Evolutionary conservation across 2,113 vertebrate genomes (phyloP).

Genomic region (Alethe diademata): DNA sequence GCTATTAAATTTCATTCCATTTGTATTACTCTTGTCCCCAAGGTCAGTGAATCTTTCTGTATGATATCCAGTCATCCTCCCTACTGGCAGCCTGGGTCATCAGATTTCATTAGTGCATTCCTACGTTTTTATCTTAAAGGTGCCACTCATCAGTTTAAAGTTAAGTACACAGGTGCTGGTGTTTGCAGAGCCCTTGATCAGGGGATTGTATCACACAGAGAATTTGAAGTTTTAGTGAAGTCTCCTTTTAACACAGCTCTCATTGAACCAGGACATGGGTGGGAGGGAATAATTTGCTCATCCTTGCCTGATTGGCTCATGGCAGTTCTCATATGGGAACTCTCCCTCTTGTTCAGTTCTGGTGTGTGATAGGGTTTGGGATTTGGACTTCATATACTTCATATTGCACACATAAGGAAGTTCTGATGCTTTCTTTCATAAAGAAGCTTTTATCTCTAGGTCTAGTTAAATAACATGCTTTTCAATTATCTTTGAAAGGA

Average conservation of each 20-base stretch:
- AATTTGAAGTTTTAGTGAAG: not conserved
- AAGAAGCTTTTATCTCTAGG: not conserved
- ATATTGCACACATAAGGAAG: not conserved
- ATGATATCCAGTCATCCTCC: not conserved
- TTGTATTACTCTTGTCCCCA: conserved; percentile 22
- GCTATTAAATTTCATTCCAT: conserved; percentile 50
- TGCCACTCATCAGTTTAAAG: not conserved
- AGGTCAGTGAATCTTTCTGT: conserved; percentile 19
- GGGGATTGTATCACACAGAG: not conserved
- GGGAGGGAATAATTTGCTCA: not conserved
- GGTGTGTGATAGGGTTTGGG: not conserved
- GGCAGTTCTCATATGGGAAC: not conserved
- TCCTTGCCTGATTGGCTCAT: not conserved
- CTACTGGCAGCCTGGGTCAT: not conserved
- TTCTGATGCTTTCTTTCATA: not conserved
- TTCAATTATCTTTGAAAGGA: not conserved
- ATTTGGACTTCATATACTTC: not conserved
- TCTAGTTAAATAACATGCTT: not conserved
- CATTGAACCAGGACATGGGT: not conserved
- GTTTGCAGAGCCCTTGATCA: not conserved
- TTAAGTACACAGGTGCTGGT: not conserved
- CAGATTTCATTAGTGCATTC: conserved; percentile 34
- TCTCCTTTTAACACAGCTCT: not conserved
- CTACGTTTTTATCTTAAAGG: conserved; percentile 22
- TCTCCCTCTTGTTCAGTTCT: not conserved